Evolutionary conservation across 2,888 invertebrate species (phyloP), one percentile per base, ranked within the genome.

Genomic region (Anagyrus pseudococci): DNA sequence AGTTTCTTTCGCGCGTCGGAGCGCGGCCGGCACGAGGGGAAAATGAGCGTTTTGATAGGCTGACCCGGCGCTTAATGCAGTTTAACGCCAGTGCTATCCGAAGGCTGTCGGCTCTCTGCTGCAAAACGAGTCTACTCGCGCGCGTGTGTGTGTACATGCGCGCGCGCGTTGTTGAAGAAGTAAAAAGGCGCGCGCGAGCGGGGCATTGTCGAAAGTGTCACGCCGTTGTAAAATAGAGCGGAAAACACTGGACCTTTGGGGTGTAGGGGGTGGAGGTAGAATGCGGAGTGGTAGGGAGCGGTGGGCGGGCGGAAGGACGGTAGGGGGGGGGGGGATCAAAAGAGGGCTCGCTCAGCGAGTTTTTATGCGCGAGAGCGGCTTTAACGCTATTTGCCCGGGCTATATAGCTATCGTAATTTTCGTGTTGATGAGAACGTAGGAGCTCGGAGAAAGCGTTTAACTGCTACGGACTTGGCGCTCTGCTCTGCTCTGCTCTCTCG

Each of bases 341-440:
- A 29, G 10, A 20, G 46, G 15, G 41, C 43, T 2, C 19, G 25
- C 22, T 41, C 33, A 22, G 52, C 4, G 37, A 41, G 41, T 55
- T 66, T 55, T 54, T 7, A 15, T 10, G 50, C 54, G 54, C 46
- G 55, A 56, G 62, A 19, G 50, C 46, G 4, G 17, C 50, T 62
- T 59, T 65, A 70, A 70, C 69, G 72, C 73, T 75, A 76, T 77
- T 77, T 73, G 70, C 72, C 72, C 71, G 70, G n/a, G 70, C 68
- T 69, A 64, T 62, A 62, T 59, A 63, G 66, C 66, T 62, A 65
- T n/a, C 72, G 70, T 76, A 76, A 76, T 76, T 76, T 75, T 70
- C 64, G 62, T 65, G 69, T 68, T 72, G 73, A 76, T 72, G 76
- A 72, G 71, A 74, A 75, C 71, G 70, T 72, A 73, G 70, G 74